A percentile compares a stretch with the other conserved stretches of the same genome.
Conservation (phyloP, 2,888 invertebrate genomes). For the Hydraecia micacea region DNA sequence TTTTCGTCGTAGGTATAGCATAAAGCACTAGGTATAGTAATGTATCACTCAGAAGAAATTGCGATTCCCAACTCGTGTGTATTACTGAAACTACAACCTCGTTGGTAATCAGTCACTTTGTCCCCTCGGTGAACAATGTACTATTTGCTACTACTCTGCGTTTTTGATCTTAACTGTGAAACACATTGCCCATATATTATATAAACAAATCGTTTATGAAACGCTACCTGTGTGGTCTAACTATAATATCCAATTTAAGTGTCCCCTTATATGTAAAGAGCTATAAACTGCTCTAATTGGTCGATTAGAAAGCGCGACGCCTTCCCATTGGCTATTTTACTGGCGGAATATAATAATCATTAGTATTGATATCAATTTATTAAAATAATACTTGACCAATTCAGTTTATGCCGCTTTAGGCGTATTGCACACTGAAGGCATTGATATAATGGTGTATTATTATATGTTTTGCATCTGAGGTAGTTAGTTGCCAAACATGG, state of each 20-base stretch:
- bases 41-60: no score
- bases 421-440: neutral
- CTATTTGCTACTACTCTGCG: neutral
- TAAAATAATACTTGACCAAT: slow-evolving; percentile 24
- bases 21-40: no score
- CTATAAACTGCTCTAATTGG: slow-evolving; percentile 57
- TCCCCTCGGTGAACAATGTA: no score
- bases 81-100: no score
- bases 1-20: no score
- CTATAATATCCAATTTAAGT: slow-evolving; percentile 44
- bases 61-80: no score
- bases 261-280: slow-evolving; percentile 48
- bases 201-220: slow-evolving; percentile 37
- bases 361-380: slow-evolving; percentile 37
- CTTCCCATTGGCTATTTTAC: slow-evolving; percentile 50
- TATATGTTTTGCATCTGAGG: neutral
- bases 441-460: neutral
- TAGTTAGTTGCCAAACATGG: neutral
- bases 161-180: neutral
- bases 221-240: slow-evolving; percentile 32
- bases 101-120: no score
- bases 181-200: slow-evolving; percentile 13
- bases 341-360: slow-evolving; percentile 44
- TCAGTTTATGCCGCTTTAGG: slow-evolving; percentile 9
- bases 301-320: slow-evolving; percentile 44